phyloP scores from a whole-genome alignment of 2,888 invertebrate species.

The Dexiosoma caninum region DNA sequence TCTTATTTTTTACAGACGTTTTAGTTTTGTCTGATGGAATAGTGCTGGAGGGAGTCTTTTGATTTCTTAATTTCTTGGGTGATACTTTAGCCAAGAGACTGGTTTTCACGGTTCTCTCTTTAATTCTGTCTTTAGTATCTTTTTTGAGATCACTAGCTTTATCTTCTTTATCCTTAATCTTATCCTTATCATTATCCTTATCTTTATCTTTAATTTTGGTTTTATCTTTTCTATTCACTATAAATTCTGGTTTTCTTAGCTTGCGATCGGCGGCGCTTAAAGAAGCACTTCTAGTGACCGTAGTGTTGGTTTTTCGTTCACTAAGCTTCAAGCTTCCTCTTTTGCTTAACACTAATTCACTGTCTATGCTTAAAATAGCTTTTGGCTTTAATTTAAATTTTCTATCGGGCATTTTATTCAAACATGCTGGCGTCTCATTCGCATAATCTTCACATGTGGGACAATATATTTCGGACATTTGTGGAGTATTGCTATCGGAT shows the following conservation, averaged over 20 bases:
- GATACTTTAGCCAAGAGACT: constrained; percentile 70
- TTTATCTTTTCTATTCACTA: constrained; percentile 59
- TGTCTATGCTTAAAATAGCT: constrained; percentile 76
- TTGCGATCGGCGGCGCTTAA: constrained; percentile 70
- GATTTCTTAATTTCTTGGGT: constrained; percentile 68
- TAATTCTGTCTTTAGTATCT: constrained; percentile 60
- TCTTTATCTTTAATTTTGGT: constrained; percentile 45
- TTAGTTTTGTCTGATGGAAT: constrained; percentile 63
- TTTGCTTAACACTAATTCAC: constrained; percentile 73
- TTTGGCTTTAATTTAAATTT: constrained; percentile 73
- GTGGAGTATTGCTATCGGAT: constrained; percentile 72
- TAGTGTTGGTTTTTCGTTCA: constrained; percentile 61
- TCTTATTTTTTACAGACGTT: constrained; percentile 63
- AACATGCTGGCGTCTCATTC: constrained; percentile 79
- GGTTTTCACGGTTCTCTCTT: constrained; percentile 68
- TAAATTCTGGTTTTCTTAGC: constrained; percentile 45
- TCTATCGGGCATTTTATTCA: constrained; percentile 77
- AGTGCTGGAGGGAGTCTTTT: constrained; percentile 43
- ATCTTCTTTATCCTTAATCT: constrained; percentile 39
- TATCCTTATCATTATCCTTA: constrained; percentile 60
- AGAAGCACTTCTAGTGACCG: constrained; percentile 71
- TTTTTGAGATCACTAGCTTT: constrained; percentile 31
- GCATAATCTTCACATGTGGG: constrained; percentile 77
- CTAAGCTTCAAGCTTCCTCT: constrained; percentile 67
- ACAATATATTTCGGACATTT: constrained; percentile 82